phyloP scores from a whole-genome alignment of 2,888 invertebrate genomes.

The Amblyjoppa proteus region DNA sequence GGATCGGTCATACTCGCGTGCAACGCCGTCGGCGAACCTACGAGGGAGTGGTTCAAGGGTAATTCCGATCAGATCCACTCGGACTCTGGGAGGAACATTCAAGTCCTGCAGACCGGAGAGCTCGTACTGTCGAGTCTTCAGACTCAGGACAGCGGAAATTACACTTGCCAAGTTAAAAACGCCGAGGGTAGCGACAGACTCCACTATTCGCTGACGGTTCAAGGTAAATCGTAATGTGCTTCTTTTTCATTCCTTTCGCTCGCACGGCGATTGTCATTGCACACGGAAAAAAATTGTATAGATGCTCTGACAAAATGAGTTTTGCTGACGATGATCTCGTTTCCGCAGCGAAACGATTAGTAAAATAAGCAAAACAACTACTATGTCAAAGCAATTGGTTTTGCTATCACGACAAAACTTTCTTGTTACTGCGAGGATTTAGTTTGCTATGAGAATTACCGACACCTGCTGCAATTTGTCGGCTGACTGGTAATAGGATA shows the following conservation, averaged over 20 bases:
- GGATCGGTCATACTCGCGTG: slow-evolving; percentile 89
- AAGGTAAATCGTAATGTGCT: slow-evolving; percentile 83
- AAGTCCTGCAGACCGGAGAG: slow-evolving; percentile 89
- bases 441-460: too few species aligned
- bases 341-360: too few species aligned
- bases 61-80: slow-evolving; percentile 87
- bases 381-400: too few species aligned
- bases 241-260: background rate
- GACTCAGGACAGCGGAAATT: slow-evolving; percentile 89
- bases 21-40: slow-evolving; percentile 89
- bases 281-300: too few species aligned
- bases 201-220: slow-evolving; percentile 88
- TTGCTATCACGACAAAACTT: too few species aligned
- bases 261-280: too few species aligned
- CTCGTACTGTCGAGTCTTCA: slow-evolving; percentile 89
- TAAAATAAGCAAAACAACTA: too few species aligned
- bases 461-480: too few species aligned
- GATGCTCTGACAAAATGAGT: too few species aligned
- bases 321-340: too few species aligned
- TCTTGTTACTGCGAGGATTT: too few species aligned
- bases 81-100: slow-evolving; percentile 87
- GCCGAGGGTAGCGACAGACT: slow-evolving; percentile 89
- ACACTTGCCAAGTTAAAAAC: slow-evolving; percentile 90
- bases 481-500: too few species aligned
- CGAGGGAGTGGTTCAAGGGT: slow-evolving; percentile 88